Conservation (phyloP, 2,797 vertebrate genomes). For the Diplodus sargus region DNA sequence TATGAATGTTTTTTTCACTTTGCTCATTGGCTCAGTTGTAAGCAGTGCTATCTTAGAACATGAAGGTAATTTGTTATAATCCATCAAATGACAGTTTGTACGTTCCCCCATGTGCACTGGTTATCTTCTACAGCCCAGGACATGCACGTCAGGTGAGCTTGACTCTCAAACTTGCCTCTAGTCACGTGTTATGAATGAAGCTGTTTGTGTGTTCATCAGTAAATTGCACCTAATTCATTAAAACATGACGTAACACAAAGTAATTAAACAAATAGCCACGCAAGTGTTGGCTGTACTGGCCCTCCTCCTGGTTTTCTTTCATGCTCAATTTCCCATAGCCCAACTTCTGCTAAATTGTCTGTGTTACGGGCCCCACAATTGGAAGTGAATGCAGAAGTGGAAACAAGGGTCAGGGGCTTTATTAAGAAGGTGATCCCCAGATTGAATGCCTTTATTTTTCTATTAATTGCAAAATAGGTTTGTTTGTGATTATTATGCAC, state of each 20-base stretch:
- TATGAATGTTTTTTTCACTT: neutral
- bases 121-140: neutral
- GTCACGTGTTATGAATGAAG: neutral
- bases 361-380: neutral
- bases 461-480: neutral
- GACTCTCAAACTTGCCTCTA: no score
- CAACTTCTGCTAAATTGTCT: neutral
- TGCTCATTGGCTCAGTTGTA: constrained; percentile 1
- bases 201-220: neutral
- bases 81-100: neutral
- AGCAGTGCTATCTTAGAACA: neutral
- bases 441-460: neutral
- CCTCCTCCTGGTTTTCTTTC: neutral
- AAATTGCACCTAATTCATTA: neutral
- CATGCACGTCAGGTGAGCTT: neutral
- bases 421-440: neutral
- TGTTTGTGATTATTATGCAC: neutral
- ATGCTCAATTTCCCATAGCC: neutral
- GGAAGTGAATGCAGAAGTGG: neutral
- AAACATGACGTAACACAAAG: neutral
- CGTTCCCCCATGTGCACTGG: neutral
- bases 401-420: neutral
- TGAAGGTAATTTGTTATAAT: neutral
- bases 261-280: neutral
- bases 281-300: neutral